Percentiles rank a stretch among this genome's conserved stretches.
These are phyloP conservation scores for Hozukius guyotensis DNA, from an alignment of 2,797 vertebrate species.

Conservation along the genomic window DNA sequence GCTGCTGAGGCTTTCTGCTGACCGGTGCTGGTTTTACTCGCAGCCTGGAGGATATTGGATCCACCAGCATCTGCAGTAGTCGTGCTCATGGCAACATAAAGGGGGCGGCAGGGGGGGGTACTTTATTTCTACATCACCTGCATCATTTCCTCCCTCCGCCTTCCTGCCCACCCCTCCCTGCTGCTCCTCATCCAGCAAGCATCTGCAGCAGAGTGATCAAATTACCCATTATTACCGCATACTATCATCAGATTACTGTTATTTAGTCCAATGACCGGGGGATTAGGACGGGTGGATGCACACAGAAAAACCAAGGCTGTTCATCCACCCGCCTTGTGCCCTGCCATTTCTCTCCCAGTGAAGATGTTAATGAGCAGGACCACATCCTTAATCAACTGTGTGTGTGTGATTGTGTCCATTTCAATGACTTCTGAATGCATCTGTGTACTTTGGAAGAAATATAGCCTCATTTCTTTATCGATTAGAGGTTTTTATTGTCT, in stretches of 20 bases:
- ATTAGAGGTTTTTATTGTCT: neutral
- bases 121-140: slow-evolving; percentile 52
- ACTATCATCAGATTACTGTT: slow-evolving; percentile 64
- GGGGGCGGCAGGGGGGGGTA: too few relatives aligned
- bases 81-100: slow-evolving; percentile 12
- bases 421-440: neutral
- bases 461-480: neutral
- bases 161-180: neutral
- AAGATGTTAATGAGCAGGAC: slow-evolving; percentile 9
- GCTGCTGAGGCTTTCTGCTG: slow-evolving; percentile 51
- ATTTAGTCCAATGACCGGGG: slow-evolving; percentile 43
- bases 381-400: neutral
- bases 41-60: slow-evolving; percentile 40
- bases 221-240: slow-evolving; percentile 64
- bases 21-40: slow-evolving; percentile 41
- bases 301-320: neutral
- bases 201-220: slow-evolving; percentile 61
- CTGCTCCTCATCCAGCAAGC: neutral
- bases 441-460: neutral
- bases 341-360: neutral
- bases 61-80: slow-evolving; percentile 39
- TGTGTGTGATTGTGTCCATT: slow-evolving; percentile 2
- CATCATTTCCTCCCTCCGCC: neutral
- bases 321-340: neutral
- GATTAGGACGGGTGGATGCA: slow-evolving; percentile 13